A percentile compares a stretch with the other conserved stretches of the same genome.
Conservation (phyloP, 2,888 invertebrate genomes). For the Volucella inanis region DNA sequence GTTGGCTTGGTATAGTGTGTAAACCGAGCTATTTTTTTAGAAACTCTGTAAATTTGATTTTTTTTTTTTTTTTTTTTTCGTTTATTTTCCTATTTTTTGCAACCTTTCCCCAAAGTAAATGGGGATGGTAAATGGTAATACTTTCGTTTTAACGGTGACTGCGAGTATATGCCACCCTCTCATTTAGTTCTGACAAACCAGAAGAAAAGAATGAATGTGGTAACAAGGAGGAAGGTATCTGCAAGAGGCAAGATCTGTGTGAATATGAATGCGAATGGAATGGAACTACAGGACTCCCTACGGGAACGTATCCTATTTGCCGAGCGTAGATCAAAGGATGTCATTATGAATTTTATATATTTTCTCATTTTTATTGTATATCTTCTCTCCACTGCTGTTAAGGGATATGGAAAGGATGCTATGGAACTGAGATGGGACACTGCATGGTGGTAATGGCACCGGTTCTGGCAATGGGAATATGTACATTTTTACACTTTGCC, state of each 20-base stretch:
- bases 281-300: slow-evolving; percentile 59
- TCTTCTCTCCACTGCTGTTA: slow-evolving; percentile 1
- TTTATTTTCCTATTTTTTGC: neutral
- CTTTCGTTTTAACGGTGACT: slow-evolving; percentile 25
- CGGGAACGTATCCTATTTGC: slow-evolving; percentile 70
- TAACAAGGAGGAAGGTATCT: slow-evolving; percentile 49
- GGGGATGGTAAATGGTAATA: slow-evolving; percentile 65
- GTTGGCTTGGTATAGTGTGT: slow-evolving; percentile 16
- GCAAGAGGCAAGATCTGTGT: slow-evolving; percentile 29
- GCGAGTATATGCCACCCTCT: slow-evolving; percentile 17
- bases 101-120: neutral
- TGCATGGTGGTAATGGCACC: neutral
- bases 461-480: slow-evolving; percentile 22
- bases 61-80: slow-evolving; percentile 34
- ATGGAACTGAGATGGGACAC: neutral
- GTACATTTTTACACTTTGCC: slow-evolving; percentile 51
- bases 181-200: slow-evolving; percentile 35
- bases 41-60: slow-evolving; percentile 33
- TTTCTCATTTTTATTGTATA: slow-evolving; percentile 9
- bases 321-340: slow-evolving; percentile 72
- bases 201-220: slow-evolving; percentile 53
- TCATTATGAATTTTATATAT: slow-evolving; percentile 69
- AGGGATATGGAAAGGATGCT: slow-evolving; percentile 20
- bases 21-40: slow-evolving; percentile 51
- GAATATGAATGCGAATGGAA: slow-evolving; percentile 40